Base-by-base conservation (phyloP, 2,888 invertebrate genomes). In the Ametastegia equiseti region DNA sequence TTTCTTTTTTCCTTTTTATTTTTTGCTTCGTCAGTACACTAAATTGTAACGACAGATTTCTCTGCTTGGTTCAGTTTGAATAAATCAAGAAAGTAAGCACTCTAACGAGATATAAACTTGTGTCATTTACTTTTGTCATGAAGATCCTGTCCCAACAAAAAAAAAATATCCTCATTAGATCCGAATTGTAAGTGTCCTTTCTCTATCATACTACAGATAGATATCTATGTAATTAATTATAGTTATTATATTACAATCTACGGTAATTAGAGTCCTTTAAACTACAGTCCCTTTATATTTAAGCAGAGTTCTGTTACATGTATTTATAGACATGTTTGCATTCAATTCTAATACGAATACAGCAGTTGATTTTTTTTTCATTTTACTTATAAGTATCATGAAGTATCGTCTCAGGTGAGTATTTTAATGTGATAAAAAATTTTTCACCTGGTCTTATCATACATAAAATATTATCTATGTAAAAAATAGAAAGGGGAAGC, bases 61-160 rank as follows among this genome's bases (percentile, higher is more conserved):
- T 75, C 57, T 78, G 63, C 78, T 78, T 78, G 78, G 78, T 78
- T 78, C 78, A 78, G 63, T 78, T 78, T 39, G 5, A 78, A 63
- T 60, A 63, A 78, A 78, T 78, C 57, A 42, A 60, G 77, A 39
- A 78, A 75, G 19, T 75, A 75, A 78, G 78, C 63, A 78, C 45
- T 78, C 57, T 77, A 77, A 77, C 5, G 23, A 23, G 57, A 63
- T 54, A 36, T n/a, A 23, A 39, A 69, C 2, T 23, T 15, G 50
- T 77, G 77, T 77, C 23, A 78, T 60, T 78, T 80, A 69, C 6
- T 39, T 77, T 77, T 65, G 60, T 73, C 71, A 71, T 60, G 39
- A 57, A 73, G 57, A 69, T 73, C 77, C 77, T 81, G 65, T 75
- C 27, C 77, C 65, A 39, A 47, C 77, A 75, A 47, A 67, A 60